Evolutionary conservation across 1,140 invertebrate genomes (phyloP).

Genomic region (Reticulitermes speratus): DNA sequence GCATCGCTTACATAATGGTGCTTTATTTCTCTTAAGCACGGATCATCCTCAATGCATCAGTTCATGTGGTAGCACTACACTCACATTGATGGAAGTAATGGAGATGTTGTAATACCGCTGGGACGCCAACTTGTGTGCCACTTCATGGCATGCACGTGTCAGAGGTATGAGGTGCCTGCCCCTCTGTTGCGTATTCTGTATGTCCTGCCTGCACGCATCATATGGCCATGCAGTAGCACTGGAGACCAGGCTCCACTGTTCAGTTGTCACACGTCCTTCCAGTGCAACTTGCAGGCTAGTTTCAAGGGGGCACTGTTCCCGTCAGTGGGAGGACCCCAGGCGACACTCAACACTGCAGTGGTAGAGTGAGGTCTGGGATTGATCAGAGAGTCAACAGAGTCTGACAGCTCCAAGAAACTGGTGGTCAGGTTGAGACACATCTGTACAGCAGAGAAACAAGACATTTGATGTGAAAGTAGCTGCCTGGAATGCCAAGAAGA

Average conservation of each 20-base stretch:
- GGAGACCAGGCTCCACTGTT: not conserved
- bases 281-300: not conserved
- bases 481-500: too few relatives aligned
- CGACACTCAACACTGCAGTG: not conserved
- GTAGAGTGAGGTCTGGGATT: not conserved
- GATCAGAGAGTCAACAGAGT: not conserved
- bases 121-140: constrained; percentile 48
- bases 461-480: too few relatives aligned
- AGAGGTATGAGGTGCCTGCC: constrained; percentile 37
- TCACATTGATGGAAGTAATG: constrained; percentile 6
- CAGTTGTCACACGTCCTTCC: not conserved
- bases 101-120: constrained; percentile 43
- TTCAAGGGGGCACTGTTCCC: not conserved
- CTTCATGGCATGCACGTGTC: constrained; percentile 48
- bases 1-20: too few relatives aligned
- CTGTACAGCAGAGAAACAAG: not conserved
- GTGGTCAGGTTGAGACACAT: not conserved
- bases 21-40: too few relatives aligned
- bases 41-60: too few relatives aligned
- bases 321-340: not conserved
- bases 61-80: not conserved
- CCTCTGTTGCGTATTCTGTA: constrained; percentile 32
- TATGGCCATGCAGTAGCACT: constrained; percentile 44
- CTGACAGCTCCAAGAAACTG: not conserved
- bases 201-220: constrained; percentile 40